Conservation (phyloP, 2,797 vertebrate genomes). For the Cirrhinus molitorella region DNA sequence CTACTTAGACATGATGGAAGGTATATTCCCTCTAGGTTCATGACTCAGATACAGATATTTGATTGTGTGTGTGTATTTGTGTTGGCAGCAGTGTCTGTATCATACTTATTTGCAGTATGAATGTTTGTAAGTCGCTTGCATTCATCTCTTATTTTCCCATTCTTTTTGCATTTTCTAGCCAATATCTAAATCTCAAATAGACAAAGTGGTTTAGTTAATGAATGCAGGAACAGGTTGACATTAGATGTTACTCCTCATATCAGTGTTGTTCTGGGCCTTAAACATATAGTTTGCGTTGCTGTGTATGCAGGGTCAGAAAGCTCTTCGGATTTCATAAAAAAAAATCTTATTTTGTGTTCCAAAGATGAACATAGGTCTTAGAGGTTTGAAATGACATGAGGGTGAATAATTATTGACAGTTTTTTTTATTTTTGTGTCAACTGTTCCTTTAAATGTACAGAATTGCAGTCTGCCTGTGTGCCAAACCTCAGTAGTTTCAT, state of each 20-base stretch:
- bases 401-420: too few relatives aligned
- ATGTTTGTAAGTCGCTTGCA: background rate
- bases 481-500: conserved; percentile 20
- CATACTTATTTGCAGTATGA: background rate
- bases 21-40: background rate
- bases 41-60: background rate
- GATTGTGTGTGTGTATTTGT: background rate
- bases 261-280: background rate
- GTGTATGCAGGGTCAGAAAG: too few relatives aligned
- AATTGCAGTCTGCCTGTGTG: too few relatives aligned
- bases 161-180: conserved; percentile 4
- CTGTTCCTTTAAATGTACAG: background rate
- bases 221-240: conserved; percentile 40
- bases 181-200: conserved; percentile 15
- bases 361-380: too few relatives aligned
- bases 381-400: too few relatives aligned
- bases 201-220: conserved; percentile 32
- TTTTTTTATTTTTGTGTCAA: too few relatives aligned
- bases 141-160: background rate
- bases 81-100: background rate
- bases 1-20: background rate
- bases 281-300: too few relatives aligned
- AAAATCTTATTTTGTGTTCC: too few relatives aligned
- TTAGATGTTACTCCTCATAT: conserved; percentile 38
- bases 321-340: too few relatives aligned